phyloP scores from a whole-genome alignment of 1,140 invertebrate genomes.

The Pseudomyrmex pallidus region DNA sequence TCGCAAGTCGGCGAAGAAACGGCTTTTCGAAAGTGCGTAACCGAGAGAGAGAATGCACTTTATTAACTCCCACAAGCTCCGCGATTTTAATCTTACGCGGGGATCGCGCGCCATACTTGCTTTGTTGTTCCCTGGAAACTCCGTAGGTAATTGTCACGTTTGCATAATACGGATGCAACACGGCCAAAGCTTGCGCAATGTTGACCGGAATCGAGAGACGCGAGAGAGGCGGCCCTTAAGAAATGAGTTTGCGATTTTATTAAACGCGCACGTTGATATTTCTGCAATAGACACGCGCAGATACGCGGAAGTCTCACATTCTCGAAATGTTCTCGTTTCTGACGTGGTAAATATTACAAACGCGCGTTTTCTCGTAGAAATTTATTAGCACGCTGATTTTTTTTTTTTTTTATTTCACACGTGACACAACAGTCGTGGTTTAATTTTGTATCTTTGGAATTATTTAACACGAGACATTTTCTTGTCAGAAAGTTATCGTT shows the following conservation, averaged over 20 bases:
- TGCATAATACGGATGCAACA: constrained; percentile 55
- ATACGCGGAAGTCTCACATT: not conserved
- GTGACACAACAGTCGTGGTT: no score
- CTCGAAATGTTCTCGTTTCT: no score
- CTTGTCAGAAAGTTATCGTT: no score
- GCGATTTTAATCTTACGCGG: constrained; percentile 48
- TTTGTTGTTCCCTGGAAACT: constrained; percentile 30
- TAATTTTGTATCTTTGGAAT: no score
- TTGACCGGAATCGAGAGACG: constrained; percentile 35
- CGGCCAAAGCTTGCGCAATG: constrained; percentile 34
- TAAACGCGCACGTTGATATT: not conserved
- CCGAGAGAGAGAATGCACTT: constrained; percentile 25
- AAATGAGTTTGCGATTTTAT: constrained; percentile 43
- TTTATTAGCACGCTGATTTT: no score
- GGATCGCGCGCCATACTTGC: constrained; percentile 43
- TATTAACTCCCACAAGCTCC: constrained; percentile 44
- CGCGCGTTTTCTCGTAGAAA: no score
- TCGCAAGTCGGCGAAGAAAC: no score
- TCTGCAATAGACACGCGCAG: not conserved
- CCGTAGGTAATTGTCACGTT: constrained; percentile 49
- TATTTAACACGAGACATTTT: no score
- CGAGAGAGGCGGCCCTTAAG: constrained; percentile 26
- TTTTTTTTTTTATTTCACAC: no score
- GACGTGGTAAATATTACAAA: no score
- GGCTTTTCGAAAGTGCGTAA: constrained; percentile 38